phyloP scores from a whole-genome alignment of 2,888 invertebrate genomes.

The Lepidochrysops patricia region DNA sequence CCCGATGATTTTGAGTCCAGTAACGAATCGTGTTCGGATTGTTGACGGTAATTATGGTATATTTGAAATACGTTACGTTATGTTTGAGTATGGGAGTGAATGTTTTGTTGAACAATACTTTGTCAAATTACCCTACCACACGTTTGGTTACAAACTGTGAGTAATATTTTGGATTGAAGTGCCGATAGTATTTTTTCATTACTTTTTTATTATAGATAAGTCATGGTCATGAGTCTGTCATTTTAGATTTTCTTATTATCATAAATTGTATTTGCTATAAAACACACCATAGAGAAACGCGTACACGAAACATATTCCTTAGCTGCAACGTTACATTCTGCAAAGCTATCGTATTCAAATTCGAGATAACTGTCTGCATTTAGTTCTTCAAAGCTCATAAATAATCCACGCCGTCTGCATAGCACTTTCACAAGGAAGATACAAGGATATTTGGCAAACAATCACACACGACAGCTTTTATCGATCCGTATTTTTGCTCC shows the following conservation, averaged over 20 bases:
- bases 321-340: background rate
- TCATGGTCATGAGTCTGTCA: background rate
- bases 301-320: background rate
- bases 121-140: background rate
- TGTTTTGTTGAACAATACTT: constrained; percentile 6
- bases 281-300: background rate
- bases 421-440: constrained; percentile 8
- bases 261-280: background rate
- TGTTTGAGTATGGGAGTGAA: constrained; percentile 20
- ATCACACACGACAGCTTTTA: constrained; percentile 21
- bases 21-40: constrained; percentile 52
- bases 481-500: constrained; percentile 34
- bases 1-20: constrained; percentile 61
- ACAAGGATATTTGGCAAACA: constrained; percentile 9
- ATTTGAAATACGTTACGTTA: constrained; percentile 24
- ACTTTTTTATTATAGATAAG: background rate
- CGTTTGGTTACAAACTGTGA: background rate
- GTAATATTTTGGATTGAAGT: background rate
- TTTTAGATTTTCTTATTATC: background rate
- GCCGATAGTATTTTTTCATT: too few species aligned
- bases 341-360: constrained; percentile 1
- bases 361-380: constrained; percentile 2
- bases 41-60: constrained; percentile 55
- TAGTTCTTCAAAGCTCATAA: constrained; percentile 1
- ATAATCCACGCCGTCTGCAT: constrained; percentile 5